phyloP scores from a whole-genome alignment of 1,140 invertebrate genomes.

The Dendroctonus ponderosae region DNA sequence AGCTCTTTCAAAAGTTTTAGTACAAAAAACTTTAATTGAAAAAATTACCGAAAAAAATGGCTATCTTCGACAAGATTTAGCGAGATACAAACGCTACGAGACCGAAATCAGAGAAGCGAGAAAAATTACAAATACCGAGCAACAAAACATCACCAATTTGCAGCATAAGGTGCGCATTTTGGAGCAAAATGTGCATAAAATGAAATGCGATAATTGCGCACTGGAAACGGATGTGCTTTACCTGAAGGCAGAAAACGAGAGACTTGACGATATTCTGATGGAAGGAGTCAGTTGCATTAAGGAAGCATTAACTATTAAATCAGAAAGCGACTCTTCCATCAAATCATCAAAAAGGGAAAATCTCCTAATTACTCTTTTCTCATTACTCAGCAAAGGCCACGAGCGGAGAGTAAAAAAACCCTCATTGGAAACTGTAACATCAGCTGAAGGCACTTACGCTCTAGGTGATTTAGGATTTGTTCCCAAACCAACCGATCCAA shows the following conservation, averaged over 20 bases:
- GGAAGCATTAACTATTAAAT: constrained; percentile 57
- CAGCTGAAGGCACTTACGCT: constrained; percentile 39
- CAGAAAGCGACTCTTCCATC: constrained; percentile 32
- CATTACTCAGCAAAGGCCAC: constrained; percentile 56
- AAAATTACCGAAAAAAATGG: constrained; percentile 51
- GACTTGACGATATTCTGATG: constrained; percentile 57
- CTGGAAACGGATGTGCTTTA: constrained; percentile 53
- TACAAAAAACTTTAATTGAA: constrained; percentile 51
- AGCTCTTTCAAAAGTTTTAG: constrained; percentile 50
- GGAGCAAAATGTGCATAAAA: constrained; percentile 60
- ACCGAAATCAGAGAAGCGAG: constrained; percentile 53
- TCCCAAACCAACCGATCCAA: constrained; percentile 40
- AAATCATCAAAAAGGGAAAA: constrained; percentile 49
- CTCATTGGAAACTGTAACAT: constrained; percentile 42
- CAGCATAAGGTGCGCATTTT: constrained; percentile 55
- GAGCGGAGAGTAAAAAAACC: constrained; percentile 50
- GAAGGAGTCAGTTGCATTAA: constrained; percentile 60
- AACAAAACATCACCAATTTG: constrained; percentile 51
- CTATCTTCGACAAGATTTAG: constrained; percentile 56
- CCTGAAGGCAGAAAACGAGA: constrained; percentile 55
- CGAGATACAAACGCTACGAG: constrained; percentile 55
- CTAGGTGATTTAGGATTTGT: constrained; percentile 47
- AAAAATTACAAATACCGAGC: constrained; percentile 50
- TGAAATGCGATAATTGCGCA: constrained; percentile 37
- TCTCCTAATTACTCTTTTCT: constrained; percentile 56